Base-by-base conservation (phyloP, 2,797 vertebrate species). In the Scolopax rusticola region DNA sequence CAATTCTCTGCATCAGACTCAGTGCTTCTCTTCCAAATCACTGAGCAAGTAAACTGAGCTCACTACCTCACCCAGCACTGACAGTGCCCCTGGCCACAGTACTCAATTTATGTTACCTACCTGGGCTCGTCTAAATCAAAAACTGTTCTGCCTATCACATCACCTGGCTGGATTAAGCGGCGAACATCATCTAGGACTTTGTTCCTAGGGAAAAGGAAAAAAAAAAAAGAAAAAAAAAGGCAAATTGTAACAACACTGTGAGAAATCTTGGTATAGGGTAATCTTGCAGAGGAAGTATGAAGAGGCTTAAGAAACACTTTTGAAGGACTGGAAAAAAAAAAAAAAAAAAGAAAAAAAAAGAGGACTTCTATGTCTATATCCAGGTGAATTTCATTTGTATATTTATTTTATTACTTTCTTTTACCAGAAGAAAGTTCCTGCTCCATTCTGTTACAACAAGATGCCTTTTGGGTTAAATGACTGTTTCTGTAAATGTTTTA, bases 131-230 rank as follows among this genome's bases (percentile, higher is more conserved):
- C 99, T 86, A 99, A 87, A 97, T 99, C 99, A 98, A 99, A 99
- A 77, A 99, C 98, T 7, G 98, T 98, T 95, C 97, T 98, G 93
- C 98, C 98, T 63, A 99, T 97, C 86, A 98, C 90, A 90, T 99
- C 98, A 27, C 90, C 95, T 0, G 98, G 97, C 63, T 98, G 98
- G 74, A 99, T 96, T 45, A 99, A 96, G 59, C 99, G 99, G 20
- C 93, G 97, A 90, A 99, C 21, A 60, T 99, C 99, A 90, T 99
- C 98, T 27, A 99, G 94, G 70, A 99, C 98, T 97, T 99, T 99
- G 91, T 98, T 97, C 91, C 99, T 99, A 96, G 24, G 89, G 95
- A 36, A 36, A 36, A 36, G 85, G 27, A 41, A 68, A 48, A 79
- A 87, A 15, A 32, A 41, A 68, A 57, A 96, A 63, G 36, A 36